These are phyloP conservation scores for Myotis davidii DNA, from an alignment of 2,113 vertebrate species.

Conservation along the genomic window DNA sequence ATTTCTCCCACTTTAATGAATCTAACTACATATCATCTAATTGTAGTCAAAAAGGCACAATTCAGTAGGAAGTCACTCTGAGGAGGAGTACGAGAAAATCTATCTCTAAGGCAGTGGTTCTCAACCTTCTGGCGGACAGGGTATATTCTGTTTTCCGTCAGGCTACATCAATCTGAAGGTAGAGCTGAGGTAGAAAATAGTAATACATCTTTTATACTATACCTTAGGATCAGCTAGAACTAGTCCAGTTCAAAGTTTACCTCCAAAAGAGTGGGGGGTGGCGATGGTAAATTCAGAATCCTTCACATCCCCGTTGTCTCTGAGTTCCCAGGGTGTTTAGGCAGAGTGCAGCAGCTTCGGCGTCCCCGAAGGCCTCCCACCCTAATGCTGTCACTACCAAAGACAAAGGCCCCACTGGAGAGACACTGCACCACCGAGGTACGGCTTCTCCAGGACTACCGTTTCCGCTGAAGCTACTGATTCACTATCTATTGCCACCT, in stretches of 20 bases:
- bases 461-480: background rate
- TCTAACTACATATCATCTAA: background rate
- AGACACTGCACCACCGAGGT: background rate
- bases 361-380: background rate
- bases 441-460: background rate
- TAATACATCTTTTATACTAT: background rate
- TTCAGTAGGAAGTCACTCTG: background rate
- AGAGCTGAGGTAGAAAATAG: background rate
- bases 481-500: background rate
- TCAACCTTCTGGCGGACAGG: too few species aligned
- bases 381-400: background rate
- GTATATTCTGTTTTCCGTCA: background rate
- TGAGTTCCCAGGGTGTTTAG: background rate
- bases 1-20: background rate
- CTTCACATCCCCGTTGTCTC: fast-evolving
- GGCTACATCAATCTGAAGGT: background rate
- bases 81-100: background rate
- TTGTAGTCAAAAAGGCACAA: background rate
- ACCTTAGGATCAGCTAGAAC: background rate
- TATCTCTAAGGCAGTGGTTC: background rate
- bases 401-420: background rate
- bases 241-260: background rate
- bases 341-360: fast-evolving
- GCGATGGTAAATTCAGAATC: background rate
- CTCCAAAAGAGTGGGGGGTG: background rate